Evolutionary conservation across 2,113 vertebrate species (phyloP), one percentile per base, ranked within the genome.

Genomic region (Phrynocephalus versicolor): DNA sequence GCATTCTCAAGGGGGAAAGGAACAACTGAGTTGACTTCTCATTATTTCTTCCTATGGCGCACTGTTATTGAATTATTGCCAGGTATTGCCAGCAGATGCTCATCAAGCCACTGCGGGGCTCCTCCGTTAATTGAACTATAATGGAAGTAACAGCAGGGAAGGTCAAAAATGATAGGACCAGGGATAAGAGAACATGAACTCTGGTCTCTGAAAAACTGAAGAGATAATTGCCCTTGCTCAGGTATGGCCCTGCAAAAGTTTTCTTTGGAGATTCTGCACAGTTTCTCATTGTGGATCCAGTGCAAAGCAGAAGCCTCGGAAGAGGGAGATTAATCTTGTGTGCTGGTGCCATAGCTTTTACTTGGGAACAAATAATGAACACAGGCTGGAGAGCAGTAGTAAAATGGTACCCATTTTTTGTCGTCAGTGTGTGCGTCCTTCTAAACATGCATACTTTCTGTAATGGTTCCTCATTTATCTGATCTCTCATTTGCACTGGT

Each of bases 71-170:
- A 98, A 97, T 98, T 97, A 98, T 95, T 97, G 94, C 97, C 96
- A 97, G 97, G 97, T 96, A 96, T 96, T 96, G 94, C 91, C 88
- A 94, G 96, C 97, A 98, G 97, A 97, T 98, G 97, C 96, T 97
- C 96, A 95, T 96, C 96, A 96, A 95, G 94, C 96, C 84, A 74
- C 97, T 97, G 96, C 94, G 89, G 90, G 97, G 93, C 93, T 94
- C 96, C 92, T 92, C 92, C 95, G 94, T 97, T 98, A 98, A 98
- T 98, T 98, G 97, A 97, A 96, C 96, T 95, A 95, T 98, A 97
- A 98, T 97, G 95, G 96, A 93, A 92, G 87, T 95, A 95, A 95
- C 97, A 97, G 97, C 96, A 94, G 97, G 97, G 96, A 97, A 97
- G 97, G 97, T 97, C 97, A 96, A 94, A 86, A 92, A 95, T 91